These are phyloP conservation scores for Ursus arctos DNA, from an alignment of 2,113 vertebrate genomes.

Conservation along the genomic window DNA sequence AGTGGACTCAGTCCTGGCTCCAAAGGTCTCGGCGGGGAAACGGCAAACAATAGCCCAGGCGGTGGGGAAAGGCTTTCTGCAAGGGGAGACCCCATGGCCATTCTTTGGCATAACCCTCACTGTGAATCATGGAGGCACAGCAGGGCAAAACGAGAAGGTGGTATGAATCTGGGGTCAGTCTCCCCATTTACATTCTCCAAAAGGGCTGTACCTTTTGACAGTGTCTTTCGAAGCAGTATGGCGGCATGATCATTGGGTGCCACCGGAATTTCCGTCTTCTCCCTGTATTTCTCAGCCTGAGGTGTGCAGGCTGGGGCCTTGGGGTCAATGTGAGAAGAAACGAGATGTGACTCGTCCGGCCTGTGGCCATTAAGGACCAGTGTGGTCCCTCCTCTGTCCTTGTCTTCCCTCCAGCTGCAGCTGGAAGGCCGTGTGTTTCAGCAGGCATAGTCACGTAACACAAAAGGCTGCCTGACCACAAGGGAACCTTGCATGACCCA, in stretches of 20 bases:
- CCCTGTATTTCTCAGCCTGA: not conserved
- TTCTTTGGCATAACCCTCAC: not conserved
- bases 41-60: not conserved
- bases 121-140: not conserved
- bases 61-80: not conserved
- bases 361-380: not conserved
- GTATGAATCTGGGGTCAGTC: rapidly evolving
- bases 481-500: not conserved
- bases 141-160: not conserved
- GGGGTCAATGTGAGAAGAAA: not conserved
- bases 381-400: no score
- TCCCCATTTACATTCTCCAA: not conserved
- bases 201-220: not conserved
- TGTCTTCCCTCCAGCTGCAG: not conserved
- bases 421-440: not conserved
- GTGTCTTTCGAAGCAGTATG: not conserved
- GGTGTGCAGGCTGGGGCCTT: rapidly evolving
- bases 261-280: not conserved
- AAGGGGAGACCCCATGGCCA: not conserved
- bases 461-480: not conserved
- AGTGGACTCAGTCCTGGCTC: not conserved
- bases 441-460: not conserved
- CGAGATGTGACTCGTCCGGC: not conserved
- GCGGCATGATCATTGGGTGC: not conserved
- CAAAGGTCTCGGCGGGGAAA: not conserved